Evolutionary conservation across 2,113 vertebrate species (phyloP), one percentile per base, ranked within the genome.

Genomic region (Panurus biarmicus): DNA sequence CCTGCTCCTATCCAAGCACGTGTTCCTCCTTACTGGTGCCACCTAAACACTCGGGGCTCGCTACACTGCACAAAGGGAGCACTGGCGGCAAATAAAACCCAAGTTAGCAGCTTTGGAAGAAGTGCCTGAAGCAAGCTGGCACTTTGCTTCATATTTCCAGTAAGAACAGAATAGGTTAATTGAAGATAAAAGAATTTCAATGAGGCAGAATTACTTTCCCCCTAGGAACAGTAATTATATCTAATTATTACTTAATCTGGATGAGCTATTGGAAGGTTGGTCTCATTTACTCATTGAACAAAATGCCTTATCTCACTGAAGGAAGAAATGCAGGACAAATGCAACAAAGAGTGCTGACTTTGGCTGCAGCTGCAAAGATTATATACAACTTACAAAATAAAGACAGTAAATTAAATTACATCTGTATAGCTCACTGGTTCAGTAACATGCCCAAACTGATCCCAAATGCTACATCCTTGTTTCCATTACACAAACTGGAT

Each of bases 231-330:
- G 61, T 86, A 96, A 95, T 96, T 97, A 90, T 71, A 91, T 65
- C 77, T 93, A 95, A 96, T 96, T 95, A 95, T 77, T 91, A 81
- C 96, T 93, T 94, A 86, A 94, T 95, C 82, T 91, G 82, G 77
- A 95, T 87, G 87, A 94, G 85, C 87, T 91, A 86, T 90, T 83
- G 62, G 77, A 94, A 95, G 42, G 61, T 89, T 73, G 56, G 87
- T 85, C 67, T 54, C 60, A 77, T 67, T 85, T 89, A 71, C n/a
- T 87, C 64, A 79, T 33, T 71, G 71, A 91, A 76, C 65, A 88
- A 88, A 95, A 92, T 19, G 44, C 14, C 29, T 86, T 67, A 85
- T 76, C 72, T 82, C 47, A 40, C 51, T 29, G 19, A 94, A 87
- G 40, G 80, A 94, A 82, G 48, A 89, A 91, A 90, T 5, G 21